phyloP scores from a whole-genome alignment of 2,888 invertebrate genomes.

The Nomada lathburiana region DNA sequence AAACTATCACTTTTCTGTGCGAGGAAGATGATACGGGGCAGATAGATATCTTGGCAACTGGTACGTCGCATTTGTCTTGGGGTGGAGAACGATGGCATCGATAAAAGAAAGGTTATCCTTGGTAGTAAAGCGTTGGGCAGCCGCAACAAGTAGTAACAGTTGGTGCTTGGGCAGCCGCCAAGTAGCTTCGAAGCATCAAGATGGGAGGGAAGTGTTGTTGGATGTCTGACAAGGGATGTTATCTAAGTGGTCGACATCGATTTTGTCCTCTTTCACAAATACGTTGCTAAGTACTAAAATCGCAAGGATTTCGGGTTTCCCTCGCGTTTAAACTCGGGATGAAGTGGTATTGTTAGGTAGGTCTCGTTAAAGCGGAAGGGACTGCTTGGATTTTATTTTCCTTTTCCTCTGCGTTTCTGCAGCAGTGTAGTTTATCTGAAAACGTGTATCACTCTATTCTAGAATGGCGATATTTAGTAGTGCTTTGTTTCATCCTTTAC shows the following conservation, averaged over 20 bases:
- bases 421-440: too few species aligned
- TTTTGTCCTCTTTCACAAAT: neutral
- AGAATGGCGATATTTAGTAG: too few species aligned
- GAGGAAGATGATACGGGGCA: neutral
- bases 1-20: too few species aligned
- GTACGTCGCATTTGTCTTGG: conserved; percentile 29
- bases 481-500: too few species aligned
- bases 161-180: conserved; percentile 49
- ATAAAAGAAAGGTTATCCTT: conserved; percentile 52
- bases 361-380: too few species aligned
- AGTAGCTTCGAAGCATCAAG: conserved; percentile 35
- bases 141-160: conserved; percentile 73
- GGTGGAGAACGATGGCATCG: conserved; percentile 16
- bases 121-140: conserved; percentile 44
- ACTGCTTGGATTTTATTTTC: too few species aligned
- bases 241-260: neutral
- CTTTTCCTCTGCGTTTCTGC: too few species aligned
- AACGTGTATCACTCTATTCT: too few species aligned
- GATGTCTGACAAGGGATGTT: neutral
- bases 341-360: neutral
- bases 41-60: conserved; percentile 31
- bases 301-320: too few species aligned
- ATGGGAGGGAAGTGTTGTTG: conserved; percentile 2
- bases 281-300: neutral
- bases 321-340: neutral